Evolutionary conservation across 2,888 invertebrate species (phyloP), one percentile per base, ranked within the genome.

Genomic region (Tetragnatha montana): DNA sequence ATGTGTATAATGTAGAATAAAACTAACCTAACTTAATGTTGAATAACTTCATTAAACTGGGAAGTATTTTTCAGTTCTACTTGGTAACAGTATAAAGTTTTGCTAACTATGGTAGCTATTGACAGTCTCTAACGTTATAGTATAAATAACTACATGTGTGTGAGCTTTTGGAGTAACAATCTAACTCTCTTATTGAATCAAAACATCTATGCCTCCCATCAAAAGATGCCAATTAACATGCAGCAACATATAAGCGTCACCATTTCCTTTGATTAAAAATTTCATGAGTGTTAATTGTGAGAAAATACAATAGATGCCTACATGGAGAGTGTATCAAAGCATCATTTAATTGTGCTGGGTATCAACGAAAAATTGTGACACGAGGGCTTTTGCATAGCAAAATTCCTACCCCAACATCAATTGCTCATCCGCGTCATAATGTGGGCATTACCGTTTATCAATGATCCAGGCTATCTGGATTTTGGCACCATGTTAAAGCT

Each of bases 321-420:
- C 60, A 17, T 73, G n/a, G 6, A 19, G n/a, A 8, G 7, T 73
- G 22, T 10, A 73, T 22, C 21, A 22, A 73, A 19, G n/a, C n/a
- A 22, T 22, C 12, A n/a, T 22, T 12, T 12, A 73, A 73, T 73
- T 19, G 19, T 22, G 21, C 19, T 73, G 21, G 8, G n/a, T 19
- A 19, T 73, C 21, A 73, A 19, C 73, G n/a, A 19, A 19, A 73
- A 22, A 22, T 73, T 22, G 21, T 73, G 12, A 73, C 12, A 21
- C 10, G 22, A 19, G 8, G n/a, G n/a, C 21, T 73, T 19, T 22
- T 73, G 21, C 73, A 73, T 19, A 73, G 21, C 22, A 19, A 21
- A 19, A 73, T 73, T 73, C 73, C n/a, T 73, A 73, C 21, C 73
- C 21, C 73, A 73, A 19, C 21, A 7, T n/a, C 73, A 19, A 22